These are phyloP conservation scores for Camelus dromedarius DNA, from an alignment of 2,113 vertebrate species.

Conservation along the genomic window DNA sequence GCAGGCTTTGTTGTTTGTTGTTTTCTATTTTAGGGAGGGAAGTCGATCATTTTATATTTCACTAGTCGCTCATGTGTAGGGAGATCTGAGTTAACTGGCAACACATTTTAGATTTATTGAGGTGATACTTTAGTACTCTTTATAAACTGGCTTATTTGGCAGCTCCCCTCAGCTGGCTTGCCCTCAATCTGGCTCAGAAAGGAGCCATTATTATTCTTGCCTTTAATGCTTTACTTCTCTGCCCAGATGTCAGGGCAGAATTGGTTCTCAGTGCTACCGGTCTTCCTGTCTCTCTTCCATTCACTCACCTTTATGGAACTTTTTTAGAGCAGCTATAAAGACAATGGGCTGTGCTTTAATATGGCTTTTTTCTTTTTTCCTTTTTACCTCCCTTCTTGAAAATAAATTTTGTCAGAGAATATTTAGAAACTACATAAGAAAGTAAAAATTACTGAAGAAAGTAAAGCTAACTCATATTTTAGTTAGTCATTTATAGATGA, in stretches of 20 bases:
- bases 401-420: constrained; percentile 14
- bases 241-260: neutral
- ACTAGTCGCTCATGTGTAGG: neutral
- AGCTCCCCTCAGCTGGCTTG: neutral
- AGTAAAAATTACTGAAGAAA: constrained; percentile 25
- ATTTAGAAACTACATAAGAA: neutral
- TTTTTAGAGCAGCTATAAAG: neutral
- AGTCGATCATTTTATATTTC: neutral
- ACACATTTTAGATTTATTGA: neutral
- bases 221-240: neutral
- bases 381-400: neutral
- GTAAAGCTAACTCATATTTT: neutral
- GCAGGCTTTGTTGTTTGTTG: neutral
- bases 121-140: neutral
- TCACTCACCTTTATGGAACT: neutral
- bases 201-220: neutral
- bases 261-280: neutral
- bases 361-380: neutral
- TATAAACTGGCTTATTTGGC: neutral
- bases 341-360: neutral
- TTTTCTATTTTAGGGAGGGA: neutral
- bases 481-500: neutral
- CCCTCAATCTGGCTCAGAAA: neutral
- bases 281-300: neutral
- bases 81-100: neutral